phyloP scores from a whole-genome alignment of 2,888 invertebrate genomes.

The Hartigia nigra region DNA sequence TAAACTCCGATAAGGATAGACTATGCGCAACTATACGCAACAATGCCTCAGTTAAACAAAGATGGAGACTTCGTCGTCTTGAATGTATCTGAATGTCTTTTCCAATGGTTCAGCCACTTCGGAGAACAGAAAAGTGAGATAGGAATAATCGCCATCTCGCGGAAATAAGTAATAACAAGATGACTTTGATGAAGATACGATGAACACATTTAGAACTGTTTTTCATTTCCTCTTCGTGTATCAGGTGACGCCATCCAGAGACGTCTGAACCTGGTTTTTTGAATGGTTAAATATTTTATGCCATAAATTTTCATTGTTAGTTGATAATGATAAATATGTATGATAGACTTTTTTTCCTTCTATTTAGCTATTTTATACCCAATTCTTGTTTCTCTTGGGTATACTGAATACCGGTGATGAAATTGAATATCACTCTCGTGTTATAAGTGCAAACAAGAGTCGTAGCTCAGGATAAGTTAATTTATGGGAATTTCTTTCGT shows the following conservation, averaged over 20 bases:
- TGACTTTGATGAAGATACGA: background rate
- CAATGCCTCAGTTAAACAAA: background rate
- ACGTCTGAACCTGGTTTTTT: background rate
- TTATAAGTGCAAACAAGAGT: conserved; percentile 29
- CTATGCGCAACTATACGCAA: background rate
- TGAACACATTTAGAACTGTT: no score
- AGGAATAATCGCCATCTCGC: background rate
- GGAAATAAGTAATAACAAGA: background rate
- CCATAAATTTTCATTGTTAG: background rate
- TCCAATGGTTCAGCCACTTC: background rate
- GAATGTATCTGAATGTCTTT: background rate
- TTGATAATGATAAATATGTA: background rate
- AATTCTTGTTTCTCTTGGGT: no score
- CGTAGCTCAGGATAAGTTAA: conserved; percentile 34
- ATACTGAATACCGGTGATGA: conserved; percentile 31
- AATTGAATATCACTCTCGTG: conserved; percentile 37
- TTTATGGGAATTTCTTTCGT: conserved; percentile 42
- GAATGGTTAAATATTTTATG: background rate
- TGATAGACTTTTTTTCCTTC: background rate
- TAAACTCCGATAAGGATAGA: background rate
- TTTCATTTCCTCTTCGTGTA: background rate
- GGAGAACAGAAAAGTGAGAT: background rate
- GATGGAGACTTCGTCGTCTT: background rate
- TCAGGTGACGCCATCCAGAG: background rate
- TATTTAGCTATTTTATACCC: no score